Evolutionary conservation across 2,888 invertebrate genomes (phyloP).

Genomic region (Periphyllus acericola): DNA sequence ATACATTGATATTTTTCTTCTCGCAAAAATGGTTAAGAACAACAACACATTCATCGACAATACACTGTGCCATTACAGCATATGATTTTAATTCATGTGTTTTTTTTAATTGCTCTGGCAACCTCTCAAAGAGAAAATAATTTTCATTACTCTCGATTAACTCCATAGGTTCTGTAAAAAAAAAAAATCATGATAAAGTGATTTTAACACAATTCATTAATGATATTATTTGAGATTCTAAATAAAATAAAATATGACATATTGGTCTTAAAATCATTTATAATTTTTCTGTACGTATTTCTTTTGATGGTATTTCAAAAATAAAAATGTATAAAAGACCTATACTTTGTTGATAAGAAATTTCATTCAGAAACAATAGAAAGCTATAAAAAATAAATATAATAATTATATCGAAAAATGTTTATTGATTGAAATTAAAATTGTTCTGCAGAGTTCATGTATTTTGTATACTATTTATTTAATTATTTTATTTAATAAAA

Average conservation of each 20-base stretch:
- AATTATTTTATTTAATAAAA: no score
- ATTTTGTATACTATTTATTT: no score
- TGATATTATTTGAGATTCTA: background rate
- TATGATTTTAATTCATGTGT: background rate
- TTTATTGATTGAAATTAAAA: no score
- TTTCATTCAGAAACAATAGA: no score
- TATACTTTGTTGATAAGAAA: no score
- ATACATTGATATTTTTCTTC: background rate
- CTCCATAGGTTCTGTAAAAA: background rate
- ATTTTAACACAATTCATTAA: no score
- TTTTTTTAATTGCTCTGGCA: background rate
- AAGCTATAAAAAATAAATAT: no score
- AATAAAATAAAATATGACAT: background rate
- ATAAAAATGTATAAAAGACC: no score
- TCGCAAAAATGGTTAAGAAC: background rate
- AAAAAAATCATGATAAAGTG: background rate
- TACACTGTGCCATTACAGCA: background rate
- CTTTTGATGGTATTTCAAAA: background rate
- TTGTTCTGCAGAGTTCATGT: no score
- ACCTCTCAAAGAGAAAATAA: background rate
- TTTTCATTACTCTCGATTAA: background rate
- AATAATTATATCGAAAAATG: no score
- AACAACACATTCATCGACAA: conserved; percentile 12
- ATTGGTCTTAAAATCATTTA: background rate
- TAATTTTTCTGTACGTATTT: background rate